Evolutionary conservation across 2,113 vertebrate genomes (phyloP).

Genomic region (Heterotis niloticus): DNA sequence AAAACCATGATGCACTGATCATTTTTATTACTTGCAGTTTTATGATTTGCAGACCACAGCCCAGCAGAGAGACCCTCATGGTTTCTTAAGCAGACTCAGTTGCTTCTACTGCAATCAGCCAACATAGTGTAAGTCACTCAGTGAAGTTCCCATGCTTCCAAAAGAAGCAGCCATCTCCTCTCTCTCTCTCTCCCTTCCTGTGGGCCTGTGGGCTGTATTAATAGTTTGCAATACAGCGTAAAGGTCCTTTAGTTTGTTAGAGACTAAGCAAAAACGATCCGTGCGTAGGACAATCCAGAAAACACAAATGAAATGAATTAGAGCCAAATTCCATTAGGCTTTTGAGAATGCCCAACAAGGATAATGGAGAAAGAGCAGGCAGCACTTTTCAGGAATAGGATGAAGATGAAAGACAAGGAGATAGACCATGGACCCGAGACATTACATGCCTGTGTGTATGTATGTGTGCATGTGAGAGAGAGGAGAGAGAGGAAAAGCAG

Average conservation of each 20-base stretch:
- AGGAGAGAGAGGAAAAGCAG: background rate
- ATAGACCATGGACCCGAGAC: too few relatives aligned
- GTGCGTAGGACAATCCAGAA: background rate
- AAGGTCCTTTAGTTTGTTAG: background rate
- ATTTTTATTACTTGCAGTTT: conserved; percentile 29
- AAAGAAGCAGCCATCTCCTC: background rate
- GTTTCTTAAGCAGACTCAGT: conserved; percentile 11
- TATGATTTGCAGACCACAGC: background rate
- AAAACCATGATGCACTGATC: conserved; percentile 39
- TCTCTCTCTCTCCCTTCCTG: background rate
- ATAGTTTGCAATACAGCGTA: background rate
- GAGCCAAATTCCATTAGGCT: background rate
- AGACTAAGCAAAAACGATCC: background rate
- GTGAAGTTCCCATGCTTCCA: background rate
- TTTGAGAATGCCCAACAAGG: background rate
- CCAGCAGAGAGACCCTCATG: background rate
- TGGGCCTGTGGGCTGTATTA: background rate
- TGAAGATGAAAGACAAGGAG: background rate
- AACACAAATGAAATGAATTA: background rate
- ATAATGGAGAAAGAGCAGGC: background rate
- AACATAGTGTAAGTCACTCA: background rate
- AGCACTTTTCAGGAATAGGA: background rate
- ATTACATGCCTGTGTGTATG: background rate
- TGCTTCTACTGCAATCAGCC: too few relatives aligned
- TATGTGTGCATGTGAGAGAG: too few relatives aligned